phyloP scores from a whole-genome alignment of 2,113 vertebrate species.

The Pao palembangensis region DNA sequence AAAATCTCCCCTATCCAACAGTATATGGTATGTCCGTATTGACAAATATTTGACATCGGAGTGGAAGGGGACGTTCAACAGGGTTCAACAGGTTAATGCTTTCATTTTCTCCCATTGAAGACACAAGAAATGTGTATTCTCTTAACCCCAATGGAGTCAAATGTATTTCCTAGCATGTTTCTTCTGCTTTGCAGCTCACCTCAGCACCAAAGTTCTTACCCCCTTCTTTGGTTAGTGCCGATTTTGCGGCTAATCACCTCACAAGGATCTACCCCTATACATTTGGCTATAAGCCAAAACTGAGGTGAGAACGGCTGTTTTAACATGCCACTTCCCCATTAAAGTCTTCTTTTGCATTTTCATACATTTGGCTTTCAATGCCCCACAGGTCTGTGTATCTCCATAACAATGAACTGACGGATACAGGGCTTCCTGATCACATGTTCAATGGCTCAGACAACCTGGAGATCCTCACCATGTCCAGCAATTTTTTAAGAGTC shows the following conservation, averaged over 20 bases:
- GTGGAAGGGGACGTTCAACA: too few relatives aligned
- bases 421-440: conserved; percentile 86
- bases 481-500: conserved; percentile 91
- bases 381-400: conserved; percentile 90
- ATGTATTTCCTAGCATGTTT: neutral
- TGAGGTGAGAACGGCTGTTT: conserved; percentile 77
- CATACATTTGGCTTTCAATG: neutral
- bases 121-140: neutral
- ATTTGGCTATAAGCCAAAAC: conserved; percentile 91
- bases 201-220: conserved; percentile 88
- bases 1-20: too few relatives aligned
- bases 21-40: too few relatives aligned
- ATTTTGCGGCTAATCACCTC: conserved; percentile 95
- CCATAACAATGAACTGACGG: conserved; percentile 95
- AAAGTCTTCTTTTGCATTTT: neutral
- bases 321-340: neutral
- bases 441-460: conserved; percentile 90
- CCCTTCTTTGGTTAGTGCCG: conserved; percentile 87
- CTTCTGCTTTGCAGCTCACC: conserved; percentile 80
- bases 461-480: conserved; percentile 93
- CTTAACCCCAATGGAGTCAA: neutral
- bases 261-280: conserved; percentile 91
- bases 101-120: too few relatives aligned
- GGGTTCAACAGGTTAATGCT: too few relatives aligned
- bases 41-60: too few relatives aligned